Conservation (phyloP, 1,140 invertebrate species). For the Bombus difficillimus region DNA sequence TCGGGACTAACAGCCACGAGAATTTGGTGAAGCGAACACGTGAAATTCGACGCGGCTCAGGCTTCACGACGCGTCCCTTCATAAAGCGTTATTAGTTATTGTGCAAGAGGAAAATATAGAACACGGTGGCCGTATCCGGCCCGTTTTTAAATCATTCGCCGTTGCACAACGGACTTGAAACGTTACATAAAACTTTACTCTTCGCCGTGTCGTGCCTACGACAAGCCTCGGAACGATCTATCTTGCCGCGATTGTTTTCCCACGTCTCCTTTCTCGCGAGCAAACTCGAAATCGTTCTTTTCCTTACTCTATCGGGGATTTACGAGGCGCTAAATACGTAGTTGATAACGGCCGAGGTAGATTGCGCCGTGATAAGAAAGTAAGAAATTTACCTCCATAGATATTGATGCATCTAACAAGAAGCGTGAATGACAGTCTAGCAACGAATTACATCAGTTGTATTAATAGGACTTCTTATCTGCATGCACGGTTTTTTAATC, state of each 20-base stretch:
- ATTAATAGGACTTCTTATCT: conserved; percentile 57
- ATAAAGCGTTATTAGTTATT: not conserved
- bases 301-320: not conserved
- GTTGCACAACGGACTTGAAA: conserved; percentile 1
- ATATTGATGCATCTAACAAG: conserved; percentile 7
- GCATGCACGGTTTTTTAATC: not conserved
- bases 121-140: not conserved
- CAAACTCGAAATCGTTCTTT: not conserved
- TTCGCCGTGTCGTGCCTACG: not conserved
- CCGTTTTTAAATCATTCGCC: conserved; percentile 7
- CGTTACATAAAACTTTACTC: conserved; percentile 21
- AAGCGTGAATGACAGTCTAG: not conserved
- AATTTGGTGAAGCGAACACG: not conserved
- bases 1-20: not conserved
- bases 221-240: not conserved
- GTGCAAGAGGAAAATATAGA: conserved; percentile 16
- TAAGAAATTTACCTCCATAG: not conserved
- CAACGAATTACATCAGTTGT: conserved; percentile 52
- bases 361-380: conserved; percentile 22
- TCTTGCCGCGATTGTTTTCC: not conserved
- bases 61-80: not conserved
- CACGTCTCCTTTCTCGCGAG: not conserved
- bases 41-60: not conserved
- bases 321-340: not conserved
- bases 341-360: too few species aligned